phyloP scores from a whole-genome alignment of 2,797 vertebrate species.

The Adelosebastes latens region DNA sequence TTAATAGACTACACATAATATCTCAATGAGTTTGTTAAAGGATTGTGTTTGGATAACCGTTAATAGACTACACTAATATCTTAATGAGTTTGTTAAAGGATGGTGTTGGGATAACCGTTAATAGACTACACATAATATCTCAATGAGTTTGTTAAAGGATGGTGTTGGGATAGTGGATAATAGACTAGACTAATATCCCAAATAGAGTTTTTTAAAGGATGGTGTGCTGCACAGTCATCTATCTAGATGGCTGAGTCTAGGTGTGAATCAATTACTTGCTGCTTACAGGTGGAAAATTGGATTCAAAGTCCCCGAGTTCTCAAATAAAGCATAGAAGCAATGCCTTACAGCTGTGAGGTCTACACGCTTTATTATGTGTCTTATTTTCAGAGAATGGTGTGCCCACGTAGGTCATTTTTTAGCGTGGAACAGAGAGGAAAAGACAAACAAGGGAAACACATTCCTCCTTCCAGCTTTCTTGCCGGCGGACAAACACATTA shows the following conservation, averaged over 20 bases:
- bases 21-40: no score
- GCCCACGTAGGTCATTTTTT: neutral
- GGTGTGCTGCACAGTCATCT: slow-evolving; percentile 9
- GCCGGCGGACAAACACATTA: slow-evolving; percentile 20
- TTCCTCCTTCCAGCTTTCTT: slow-evolving; percentile 9
- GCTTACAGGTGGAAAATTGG: slow-evolving; percentile 49
- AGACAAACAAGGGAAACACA: slow-evolving; percentile 10
- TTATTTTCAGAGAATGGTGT: slow-evolving; percentile 34
- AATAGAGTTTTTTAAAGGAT: neutral
- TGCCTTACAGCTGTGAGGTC: slow-evolving; percentile 17
- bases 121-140: neutral
- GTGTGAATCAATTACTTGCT: slow-evolving; percentile 51
- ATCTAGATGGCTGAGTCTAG: neutral
- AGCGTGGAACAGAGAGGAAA: slow-evolving; percentile 4
- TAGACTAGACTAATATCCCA: neutral
- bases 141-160: neutral
- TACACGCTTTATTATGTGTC: slow-evolving; percentile 31
- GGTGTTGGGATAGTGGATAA: neutral
- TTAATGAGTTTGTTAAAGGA: no score
- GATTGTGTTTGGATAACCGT: no score
- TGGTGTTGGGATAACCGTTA: no score
- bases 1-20: no score
- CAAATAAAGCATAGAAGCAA: slow-evolving; percentile 30
- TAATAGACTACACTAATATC: no score
- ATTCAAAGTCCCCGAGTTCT: slow-evolving; percentile 24